Evolutionary conservation across 2,888 invertebrate species (phyloP).

Genomic region (Archips xylosteana): DNA sequence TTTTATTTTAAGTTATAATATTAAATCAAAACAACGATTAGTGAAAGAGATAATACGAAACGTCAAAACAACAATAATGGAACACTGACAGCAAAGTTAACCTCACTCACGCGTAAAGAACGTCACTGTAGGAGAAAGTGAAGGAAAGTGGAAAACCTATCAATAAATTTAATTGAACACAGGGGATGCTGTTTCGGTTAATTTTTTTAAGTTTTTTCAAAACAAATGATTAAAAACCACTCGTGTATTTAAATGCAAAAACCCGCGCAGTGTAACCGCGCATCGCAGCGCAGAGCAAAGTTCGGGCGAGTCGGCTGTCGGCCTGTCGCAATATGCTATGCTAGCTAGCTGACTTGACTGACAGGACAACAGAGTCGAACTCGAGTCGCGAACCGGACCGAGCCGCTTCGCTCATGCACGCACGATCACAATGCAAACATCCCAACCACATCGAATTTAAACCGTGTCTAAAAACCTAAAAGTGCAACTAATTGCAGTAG

Average conservation of each 20-base stretch:
- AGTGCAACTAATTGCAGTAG: not conserved
- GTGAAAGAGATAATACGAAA: conserved; percentile 32
- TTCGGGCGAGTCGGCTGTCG: conserved; percentile 25
- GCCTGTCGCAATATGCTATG: not conserved
- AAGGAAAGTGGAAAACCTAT: conserved; percentile 36
- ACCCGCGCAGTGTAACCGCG: conserved; percentile 26
- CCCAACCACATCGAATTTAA: conserved; percentile 11
- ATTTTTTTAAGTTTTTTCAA: not conserved
- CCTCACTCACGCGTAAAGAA: conserved; percentile 41
- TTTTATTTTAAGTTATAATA: conserved; percentile 29
- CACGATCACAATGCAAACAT: conserved; percentile 8
- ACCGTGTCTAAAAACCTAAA: not conserved
- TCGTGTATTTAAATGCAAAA: conserved; percentile 12
- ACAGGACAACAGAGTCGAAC: conserved; percentile 12
- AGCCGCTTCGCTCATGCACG: not conserved
- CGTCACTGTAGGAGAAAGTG: conserved; percentile 38
- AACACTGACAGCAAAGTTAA: conserved; percentile 38
- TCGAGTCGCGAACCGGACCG: conserved; percentile 5
- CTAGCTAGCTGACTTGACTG: conserved; percentile 23
- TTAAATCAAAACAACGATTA: conserved; percentile 40
- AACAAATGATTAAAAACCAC: not conserved
- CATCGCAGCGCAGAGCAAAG: conserved; percentile 28
- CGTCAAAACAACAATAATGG: conserved; percentile 42
- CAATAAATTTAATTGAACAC: not conserved
- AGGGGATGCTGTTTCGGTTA: not conserved